Evolutionary conservation across 2,113 vertebrate genomes (phyloP).

Genomic region (Tiliqua scincoides): DNA sequence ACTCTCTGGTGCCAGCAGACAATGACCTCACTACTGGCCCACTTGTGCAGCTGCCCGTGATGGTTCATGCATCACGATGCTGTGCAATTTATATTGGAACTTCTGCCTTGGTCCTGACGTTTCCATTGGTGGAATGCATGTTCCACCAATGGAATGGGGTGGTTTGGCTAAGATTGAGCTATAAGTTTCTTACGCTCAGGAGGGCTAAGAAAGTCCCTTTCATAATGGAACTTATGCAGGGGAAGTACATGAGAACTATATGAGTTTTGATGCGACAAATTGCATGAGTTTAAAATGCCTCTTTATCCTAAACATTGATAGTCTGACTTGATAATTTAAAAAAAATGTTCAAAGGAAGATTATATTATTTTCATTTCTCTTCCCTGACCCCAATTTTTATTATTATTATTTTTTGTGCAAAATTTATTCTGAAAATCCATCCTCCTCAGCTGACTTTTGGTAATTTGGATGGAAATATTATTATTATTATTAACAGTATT

Average conservation of each 20-base stretch:
- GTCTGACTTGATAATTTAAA: not conserved
- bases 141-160: too few species aligned
- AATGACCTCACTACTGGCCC: too few species aligned
- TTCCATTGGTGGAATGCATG: too few species aligned
- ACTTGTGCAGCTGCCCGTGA: too few species aligned
- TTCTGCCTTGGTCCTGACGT: too few species aligned
- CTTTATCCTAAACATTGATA: too few species aligned
- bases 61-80: too few species aligned
- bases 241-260: not conserved
- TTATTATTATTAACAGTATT: not conserved
- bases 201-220: not conserved
- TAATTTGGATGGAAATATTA: too few species aligned
- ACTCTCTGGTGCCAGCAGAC: too few species aligned
- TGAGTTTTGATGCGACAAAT: not conserved
- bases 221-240: not conserved
- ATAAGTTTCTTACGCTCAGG: not conserved
- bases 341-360: not conserved
- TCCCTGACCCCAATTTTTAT: not conserved
- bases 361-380: not conserved
- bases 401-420: not conserved
- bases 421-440: not conserved
- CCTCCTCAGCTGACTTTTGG: not conserved
- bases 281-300: not conserved
- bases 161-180: too few species aligned
- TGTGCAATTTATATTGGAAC: too few species aligned